Conservation (phyloP, 2,113 vertebrate species). For the Larimichthys polyactis region DNA sequence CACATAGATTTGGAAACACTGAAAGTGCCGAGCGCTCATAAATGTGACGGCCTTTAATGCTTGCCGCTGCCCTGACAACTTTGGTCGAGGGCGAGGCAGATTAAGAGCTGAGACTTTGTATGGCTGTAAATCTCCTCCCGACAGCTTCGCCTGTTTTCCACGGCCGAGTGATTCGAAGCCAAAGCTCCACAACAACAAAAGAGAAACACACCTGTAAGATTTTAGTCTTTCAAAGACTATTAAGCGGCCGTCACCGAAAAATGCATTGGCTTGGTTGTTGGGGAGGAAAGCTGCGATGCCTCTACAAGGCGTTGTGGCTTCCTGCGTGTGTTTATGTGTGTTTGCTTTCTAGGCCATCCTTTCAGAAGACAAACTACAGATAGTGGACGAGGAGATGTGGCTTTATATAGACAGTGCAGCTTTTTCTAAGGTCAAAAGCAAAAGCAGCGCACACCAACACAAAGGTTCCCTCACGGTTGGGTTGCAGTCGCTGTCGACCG, state of each 20-base stretch:
- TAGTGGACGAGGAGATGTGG: background rate
- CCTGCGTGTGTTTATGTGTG: background rate
- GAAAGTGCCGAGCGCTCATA: background rate
- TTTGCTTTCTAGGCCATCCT: background rate
- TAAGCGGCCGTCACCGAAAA: slow-evolving; percentile 20
- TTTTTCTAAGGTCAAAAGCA: background rate
- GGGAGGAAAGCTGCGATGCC: background rate
- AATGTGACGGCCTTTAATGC: slow-evolving; percentile 2
- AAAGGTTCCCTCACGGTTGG: background rate
- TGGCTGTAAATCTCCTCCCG: slow-evolving; percentile 9
- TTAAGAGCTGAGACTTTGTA: slow-evolving; percentile 9
- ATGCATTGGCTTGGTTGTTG: too few relatives aligned
- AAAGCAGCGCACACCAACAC: background rate
- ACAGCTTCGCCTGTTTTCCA: background rate
- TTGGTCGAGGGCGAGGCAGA: background rate
- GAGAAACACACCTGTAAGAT: background rate
- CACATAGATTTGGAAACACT: background rate
- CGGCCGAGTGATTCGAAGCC: slow-evolving; percentile 4
- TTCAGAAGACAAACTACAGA: slow-evolving; percentile 5
- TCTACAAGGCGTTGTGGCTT: slow-evolving; percentile 11
- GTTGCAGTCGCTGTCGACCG: background rate
- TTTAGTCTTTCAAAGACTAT: slow-evolving; percentile 4
- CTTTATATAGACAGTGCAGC: slow-evolving; percentile 26
- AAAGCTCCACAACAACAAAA: background rate
- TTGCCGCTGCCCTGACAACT: background rate